Percentiles rank a stretch among this genome's conserved stretches.
These are phyloP conservation scores for Graphium colonna DNA, from an alignment of 2,888 invertebrate genomes.

Conservation along the genomic window DNA sequence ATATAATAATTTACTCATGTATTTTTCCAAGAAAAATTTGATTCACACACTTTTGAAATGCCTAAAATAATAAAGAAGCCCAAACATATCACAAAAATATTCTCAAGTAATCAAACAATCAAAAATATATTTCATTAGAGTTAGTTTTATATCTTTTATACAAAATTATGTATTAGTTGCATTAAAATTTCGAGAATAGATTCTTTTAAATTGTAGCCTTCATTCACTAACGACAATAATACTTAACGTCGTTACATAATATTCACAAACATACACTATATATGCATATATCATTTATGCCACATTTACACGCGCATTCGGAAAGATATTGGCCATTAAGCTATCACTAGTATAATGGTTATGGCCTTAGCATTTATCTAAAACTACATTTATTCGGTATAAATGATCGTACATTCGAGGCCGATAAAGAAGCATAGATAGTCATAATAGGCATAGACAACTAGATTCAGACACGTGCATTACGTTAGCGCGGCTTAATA, in stretches of 20 bases:
- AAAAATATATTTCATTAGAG: no score
- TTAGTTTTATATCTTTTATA: no score
- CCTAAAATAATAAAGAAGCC: no score
- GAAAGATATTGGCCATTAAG: background rate
- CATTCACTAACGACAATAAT: background rate
- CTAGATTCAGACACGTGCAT: constrained; percentile 26
- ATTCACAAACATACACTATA: background rate
- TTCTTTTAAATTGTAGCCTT: background rate
- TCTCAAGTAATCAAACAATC: no score
- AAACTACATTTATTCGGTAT: constrained; percentile 4
- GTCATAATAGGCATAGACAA: no score
- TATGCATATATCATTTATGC: background rate
- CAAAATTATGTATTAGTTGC: no score
- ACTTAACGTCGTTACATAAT: background rate
- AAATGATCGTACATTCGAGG: constrained; percentile 12
- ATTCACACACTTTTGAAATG: no score
- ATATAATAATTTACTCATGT: no score
- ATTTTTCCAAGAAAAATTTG: no score
- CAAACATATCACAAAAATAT: no score
- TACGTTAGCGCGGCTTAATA: constrained; percentile 38
- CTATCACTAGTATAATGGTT: background rate
- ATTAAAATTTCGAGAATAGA: background rate
- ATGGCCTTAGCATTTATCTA: constrained; percentile 11
- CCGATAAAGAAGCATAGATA: background rate
- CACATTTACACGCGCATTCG: background rate